Base-by-base conservation (phyloP, 1,140 invertebrate species). In the Papilio dardanus region DNA sequence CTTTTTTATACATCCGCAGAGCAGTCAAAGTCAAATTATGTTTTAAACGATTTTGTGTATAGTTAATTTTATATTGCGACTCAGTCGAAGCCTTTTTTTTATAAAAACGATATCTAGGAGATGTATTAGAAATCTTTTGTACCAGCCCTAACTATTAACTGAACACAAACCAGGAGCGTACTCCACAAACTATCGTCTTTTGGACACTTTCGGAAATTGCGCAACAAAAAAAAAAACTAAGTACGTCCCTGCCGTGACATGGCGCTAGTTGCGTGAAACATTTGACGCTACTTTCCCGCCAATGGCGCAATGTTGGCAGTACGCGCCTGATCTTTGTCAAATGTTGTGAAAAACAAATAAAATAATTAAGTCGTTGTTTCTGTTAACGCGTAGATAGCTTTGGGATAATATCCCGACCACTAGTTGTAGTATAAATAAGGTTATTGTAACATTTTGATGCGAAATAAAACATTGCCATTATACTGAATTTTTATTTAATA, bases 381-480 rank as follows among this genome's bases (percentile, higher is more conserved):
- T 81, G 83, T 84, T 79, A 75, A 83, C 79, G 75, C 74, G 83
- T 87, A 89, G 86, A 71, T 85, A 86, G 86, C 86, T 86, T 84
- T n/a, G 86, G 88, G 86, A 88, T 84, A 35, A 84, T 76, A 84
- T 88, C 86, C 89, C 83, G 33, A 74, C 68, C 68, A 54, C 54
- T 89, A 89, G 88, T 75, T 76, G 83, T 88, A 90, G 85, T 71
- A 31, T 86, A 80, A 75, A 76, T 77, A 82, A 74, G 82, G 82
- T 80, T 79, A 82, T 83, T 83, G 80, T 85, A 85, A 86, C 79
- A 84, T 86, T 90, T 88, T 81, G 79, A 85, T 81, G 88, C 86
- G 86, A 88, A 80, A 86, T 89, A 90, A 91, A 91, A 85, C 79
- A 86, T 88, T 89, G 86, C 86, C 83, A 88, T 77, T 69, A 69